Conservation (phyloP, 1,140 invertebrate species). For the Harpegnathos saltator region DNA sequence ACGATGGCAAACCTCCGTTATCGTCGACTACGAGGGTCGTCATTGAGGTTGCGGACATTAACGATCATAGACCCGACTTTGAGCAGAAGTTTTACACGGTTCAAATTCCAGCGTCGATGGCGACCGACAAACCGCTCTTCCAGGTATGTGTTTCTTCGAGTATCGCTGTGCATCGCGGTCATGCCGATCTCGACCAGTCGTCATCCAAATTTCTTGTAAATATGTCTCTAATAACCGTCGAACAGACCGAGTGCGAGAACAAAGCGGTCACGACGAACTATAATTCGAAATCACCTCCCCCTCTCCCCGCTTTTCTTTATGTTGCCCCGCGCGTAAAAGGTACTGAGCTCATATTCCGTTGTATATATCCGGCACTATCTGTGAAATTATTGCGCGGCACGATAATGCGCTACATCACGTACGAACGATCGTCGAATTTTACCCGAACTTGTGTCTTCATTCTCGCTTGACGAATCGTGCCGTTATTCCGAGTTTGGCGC, state of each 20-base stretch:
- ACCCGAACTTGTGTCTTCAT: background rate
- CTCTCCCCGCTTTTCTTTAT: slow-evolving; percentile 30
- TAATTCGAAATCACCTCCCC: too few species aligned
- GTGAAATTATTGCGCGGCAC: slow-evolving; percentile 30
- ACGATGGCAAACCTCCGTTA: slow-evolving; percentile 91
- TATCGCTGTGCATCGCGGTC: background rate
- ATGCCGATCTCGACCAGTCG: slow-evolving; percentile 29
- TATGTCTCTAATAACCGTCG: slow-evolving; percentile 28
- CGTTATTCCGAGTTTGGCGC: background rate
- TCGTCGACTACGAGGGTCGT: slow-evolving; percentile 94
- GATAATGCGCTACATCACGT: slow-evolving; percentile 10
- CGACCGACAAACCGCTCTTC: slow-evolving; percentile 88
- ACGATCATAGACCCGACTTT: slow-evolving; percentile 94
- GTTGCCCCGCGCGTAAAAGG: slow-evolving; percentile 23
- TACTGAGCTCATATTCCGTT: slow-evolving; percentile 53
- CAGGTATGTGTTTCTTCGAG: slow-evolving; percentile 85
- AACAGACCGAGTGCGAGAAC: slow-evolving; percentile 14
- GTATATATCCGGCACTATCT: slow-evolving; percentile 47
- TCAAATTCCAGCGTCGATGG: slow-evolving; percentile 89
- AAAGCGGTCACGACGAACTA: too few species aligned
- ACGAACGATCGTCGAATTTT: background rate
- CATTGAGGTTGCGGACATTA: slow-evolving; percentile 93
- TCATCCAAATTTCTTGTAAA: slow-evolving; percentile 59
- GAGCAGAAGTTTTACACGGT: slow-evolving; percentile 93
- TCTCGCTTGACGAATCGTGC: slow-evolving; percentile 1